These are phyloP conservation scores for Echinops telfairi DNA, from an alignment of 2,113 vertebrate species.

Conservation along the genomic window DNA sequence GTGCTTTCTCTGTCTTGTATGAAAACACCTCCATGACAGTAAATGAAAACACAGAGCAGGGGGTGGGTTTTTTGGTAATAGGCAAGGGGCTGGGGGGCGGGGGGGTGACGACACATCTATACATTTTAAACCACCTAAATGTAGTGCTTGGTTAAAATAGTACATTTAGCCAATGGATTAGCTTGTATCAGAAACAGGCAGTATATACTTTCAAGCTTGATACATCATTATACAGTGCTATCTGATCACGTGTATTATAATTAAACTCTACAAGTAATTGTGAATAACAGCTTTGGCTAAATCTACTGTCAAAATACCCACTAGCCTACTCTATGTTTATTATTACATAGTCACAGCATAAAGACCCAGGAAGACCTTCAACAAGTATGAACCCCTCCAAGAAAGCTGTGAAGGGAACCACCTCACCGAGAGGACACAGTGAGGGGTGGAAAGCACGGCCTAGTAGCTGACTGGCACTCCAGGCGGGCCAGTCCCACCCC, in stretches of 20 bases:
- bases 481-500: neutral
- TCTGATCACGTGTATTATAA: neutral
- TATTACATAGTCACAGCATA: neutral
- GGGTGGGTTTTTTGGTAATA: neutral
- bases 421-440: too few relatives aligned
- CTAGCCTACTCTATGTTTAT: neutral
- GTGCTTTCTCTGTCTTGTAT: neutral
- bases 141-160: neutral
- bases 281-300: neutral
- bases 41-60: neutral
- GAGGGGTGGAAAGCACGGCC: too few relatives aligned
- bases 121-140: too few relatives aligned
- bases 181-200: neutral
- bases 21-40: neutral
- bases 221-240: neutral
- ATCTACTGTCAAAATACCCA: neutral
- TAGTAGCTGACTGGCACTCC: neutral
- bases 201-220: conserved; percentile 14
- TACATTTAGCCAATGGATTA: neutral
- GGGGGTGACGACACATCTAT: too few relatives aligned
- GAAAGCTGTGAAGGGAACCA: conserved; percentile 39
- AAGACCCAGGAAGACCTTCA: neutral
- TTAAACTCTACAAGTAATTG: conserved; percentile 19
- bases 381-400: neutral
- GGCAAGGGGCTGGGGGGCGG: neutral